These are phyloP conservation scores for Ariolimax columbianus DNA, from an alignment of 2,888 invertebrate genomes.

Conservation along the genomic window DNA sequence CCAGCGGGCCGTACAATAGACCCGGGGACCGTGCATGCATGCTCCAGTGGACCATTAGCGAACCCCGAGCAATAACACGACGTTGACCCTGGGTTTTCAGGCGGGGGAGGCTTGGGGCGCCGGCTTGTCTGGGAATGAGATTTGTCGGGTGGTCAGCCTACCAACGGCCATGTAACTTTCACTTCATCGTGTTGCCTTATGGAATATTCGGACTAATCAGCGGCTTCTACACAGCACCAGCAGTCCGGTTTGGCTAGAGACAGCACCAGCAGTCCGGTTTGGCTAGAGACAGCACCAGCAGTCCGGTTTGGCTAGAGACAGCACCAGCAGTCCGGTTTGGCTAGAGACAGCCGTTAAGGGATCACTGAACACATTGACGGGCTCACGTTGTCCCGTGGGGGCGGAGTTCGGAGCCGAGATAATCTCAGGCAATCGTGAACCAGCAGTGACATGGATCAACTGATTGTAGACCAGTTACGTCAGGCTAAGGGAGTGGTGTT, in stretches of 20 bases:
- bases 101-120: background rate
- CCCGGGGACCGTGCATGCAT: background rate
- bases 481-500: too few relatives aligned
- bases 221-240: background rate
- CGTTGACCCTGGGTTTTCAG: background rate
- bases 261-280: too few relatives aligned
- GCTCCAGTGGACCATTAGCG: background rate
- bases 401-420: too few relatives aligned
- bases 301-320: too few relatives aligned
- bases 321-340: too few relatives aligned
- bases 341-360: too few relatives aligned
- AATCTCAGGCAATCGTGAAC: too few relatives aligned
- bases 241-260: background rate
- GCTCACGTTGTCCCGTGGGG: too few relatives aligned
- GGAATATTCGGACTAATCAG: background rate
- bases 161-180: background rate
- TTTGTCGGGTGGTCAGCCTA: background rate
- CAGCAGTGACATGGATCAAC: too few relatives aligned
- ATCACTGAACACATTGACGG: too few relatives aligned
- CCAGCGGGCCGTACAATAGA: background rate
- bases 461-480: too few relatives aligned
- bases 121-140: conserved; percentile 12
- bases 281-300: too few relatives aligned
- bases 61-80: background rate
- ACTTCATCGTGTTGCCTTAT: background rate